These are phyloP conservation scores for Iphiclides podalirius DNA, from an alignment of 2,888 invertebrate genomes.

Conservation along the genomic window DNA sequence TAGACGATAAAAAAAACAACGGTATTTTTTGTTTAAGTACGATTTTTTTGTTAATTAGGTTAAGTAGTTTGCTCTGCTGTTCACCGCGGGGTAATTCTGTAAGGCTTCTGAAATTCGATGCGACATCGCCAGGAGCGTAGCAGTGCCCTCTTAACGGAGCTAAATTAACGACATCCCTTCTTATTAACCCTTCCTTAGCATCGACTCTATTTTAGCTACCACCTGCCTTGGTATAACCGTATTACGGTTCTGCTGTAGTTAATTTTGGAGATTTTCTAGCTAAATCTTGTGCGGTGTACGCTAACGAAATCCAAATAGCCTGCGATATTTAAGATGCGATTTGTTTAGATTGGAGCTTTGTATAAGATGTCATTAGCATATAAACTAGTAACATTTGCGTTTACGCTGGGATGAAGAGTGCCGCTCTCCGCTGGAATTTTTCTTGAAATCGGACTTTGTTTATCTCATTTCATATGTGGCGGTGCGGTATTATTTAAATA, in stretches of 20 bases:
- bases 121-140: slow-evolving; percentile 44
- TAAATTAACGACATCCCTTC: slow-evolving; percentile 64
- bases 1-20: slow-evolving; percentile 9
- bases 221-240: slow-evolving; percentile 45
- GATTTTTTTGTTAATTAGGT: slow-evolving; percentile 64
- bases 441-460: neutral
- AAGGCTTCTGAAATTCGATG: slow-evolving; percentile 55
- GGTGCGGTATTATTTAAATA: neutral
- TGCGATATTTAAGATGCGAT: slow-evolving; percentile 3
- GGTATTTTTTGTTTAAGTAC: slow-evolving; percentile 26
- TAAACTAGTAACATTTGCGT: slow-evolving; percentile 3
- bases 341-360: slow-evolving; percentile 8
- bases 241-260: slow-evolving; percentile 36
- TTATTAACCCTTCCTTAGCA: slow-evolving; percentile 63
- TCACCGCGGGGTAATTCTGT: slow-evolving; percentile 55
- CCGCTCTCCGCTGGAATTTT: neutral
- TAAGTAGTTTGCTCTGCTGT: slow-evolving; percentile 62
- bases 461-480: neutral
- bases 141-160: slow-evolving; percentile 45
- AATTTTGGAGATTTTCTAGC: slow-evolving; percentile 26
- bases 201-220: slow-evolving; percentile 55
- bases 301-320: slow-evolving; percentile 1
- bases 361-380: slow-evolving; percentile 10
- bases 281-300: slow-evolving; percentile 11
- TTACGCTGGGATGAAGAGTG: slow-evolving; percentile 1